Percentiles rank a stretch among this genome's conserved stretches.
These are phyloP conservation scores for Aphidius ervi DNA, from an alignment of 1,140 invertebrate genomes.

Conservation along the genomic window DNA sequence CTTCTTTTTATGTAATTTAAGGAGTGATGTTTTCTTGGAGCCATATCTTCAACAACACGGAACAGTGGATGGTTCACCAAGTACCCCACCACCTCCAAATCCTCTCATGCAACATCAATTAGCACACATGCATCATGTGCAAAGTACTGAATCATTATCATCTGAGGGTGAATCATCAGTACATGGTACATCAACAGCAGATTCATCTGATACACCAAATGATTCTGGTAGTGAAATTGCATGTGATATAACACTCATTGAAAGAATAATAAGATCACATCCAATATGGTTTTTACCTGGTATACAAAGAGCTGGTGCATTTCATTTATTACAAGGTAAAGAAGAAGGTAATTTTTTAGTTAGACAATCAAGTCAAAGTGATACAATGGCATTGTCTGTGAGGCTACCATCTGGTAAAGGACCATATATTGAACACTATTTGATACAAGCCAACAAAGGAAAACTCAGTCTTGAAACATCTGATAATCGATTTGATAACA, in stretches of 20 bases:
- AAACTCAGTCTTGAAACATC: conserved; percentile 88
- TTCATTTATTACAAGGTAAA: conserved; percentile 88
- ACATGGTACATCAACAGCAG: conserved; percentile 35
- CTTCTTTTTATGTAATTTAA: conserved; percentile 32
- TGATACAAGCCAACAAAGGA: conserved; percentile 80
- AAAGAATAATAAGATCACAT: conserved; percentile 84
- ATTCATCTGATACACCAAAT: conserved; percentile 41
- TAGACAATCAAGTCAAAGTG: conserved; percentile 84
- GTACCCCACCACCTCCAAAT: conserved; percentile 47
- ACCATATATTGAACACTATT: conserved; percentile 91
- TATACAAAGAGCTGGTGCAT: conserved; percentile 86
- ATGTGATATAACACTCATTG: conserved; percentile 79
- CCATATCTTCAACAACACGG: conserved; percentile 49
- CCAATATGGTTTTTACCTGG: conserved; percentile 93
- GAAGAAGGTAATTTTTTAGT: conserved; percentile 93
- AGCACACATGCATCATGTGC: conserved; percentile 50
- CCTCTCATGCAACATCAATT: conserved; percentile 48
- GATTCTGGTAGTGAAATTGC: conserved; percentile 50
- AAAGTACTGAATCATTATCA: conserved; percentile 50
- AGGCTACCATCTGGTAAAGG: conserved; percentile 79
- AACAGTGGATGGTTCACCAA: conserved; percentile 48
- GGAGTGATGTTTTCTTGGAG: conserved; percentile 52
- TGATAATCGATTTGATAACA: conserved; percentile 85
- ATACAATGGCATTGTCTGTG: conserved; percentile 92
- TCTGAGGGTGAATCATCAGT: conserved; percentile 41